Conservation (phyloP, 2,113 vertebrate genomes). For the Spermophilus dauricus region DNA sequence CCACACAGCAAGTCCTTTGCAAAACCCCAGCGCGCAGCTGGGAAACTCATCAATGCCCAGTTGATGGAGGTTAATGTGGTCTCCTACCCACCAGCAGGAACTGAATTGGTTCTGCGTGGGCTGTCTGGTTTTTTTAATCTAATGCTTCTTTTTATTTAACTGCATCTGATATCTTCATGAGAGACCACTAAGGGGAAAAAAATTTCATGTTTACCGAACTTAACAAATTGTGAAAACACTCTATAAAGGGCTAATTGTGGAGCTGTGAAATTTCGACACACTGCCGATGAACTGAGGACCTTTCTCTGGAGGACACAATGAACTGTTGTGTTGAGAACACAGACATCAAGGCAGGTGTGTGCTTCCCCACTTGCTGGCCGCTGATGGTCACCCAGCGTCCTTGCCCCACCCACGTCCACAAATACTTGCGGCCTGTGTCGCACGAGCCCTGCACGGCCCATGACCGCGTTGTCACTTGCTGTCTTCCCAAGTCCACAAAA, state of each 20-base stretch:
- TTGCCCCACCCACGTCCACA: not conserved
- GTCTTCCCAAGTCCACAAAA: conserved; percentile 13
- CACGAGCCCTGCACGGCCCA: not conserved
- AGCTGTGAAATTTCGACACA: not conserved
- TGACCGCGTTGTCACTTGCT: not conserved
- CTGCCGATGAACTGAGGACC: not conserved
- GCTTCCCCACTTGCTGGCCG: rapidly evolving
- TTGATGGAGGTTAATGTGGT: rapidly evolving
- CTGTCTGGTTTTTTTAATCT: not conserved
- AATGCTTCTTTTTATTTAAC: not conserved
- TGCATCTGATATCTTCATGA: not conserved
- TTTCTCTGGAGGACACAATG: not conserved
- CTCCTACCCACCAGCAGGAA: not conserved
- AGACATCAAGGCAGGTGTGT: not conserved
- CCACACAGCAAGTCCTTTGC: not conserved
- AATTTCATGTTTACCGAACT: not conserved
- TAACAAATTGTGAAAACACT: not conserved
- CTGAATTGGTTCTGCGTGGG: too few species aligned
- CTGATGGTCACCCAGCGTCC: rapidly evolving
- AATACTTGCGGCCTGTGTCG: not conserved
- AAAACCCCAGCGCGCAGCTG: not conserved
- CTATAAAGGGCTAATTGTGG: not conserved
- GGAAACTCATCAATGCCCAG: not conserved
- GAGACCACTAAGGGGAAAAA: not conserved
- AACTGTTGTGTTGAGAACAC: not conserved